Evolutionary conservation across 2,888 invertebrate genomes (phyloP).

Genomic region (Anthrax anthrax): DNA sequence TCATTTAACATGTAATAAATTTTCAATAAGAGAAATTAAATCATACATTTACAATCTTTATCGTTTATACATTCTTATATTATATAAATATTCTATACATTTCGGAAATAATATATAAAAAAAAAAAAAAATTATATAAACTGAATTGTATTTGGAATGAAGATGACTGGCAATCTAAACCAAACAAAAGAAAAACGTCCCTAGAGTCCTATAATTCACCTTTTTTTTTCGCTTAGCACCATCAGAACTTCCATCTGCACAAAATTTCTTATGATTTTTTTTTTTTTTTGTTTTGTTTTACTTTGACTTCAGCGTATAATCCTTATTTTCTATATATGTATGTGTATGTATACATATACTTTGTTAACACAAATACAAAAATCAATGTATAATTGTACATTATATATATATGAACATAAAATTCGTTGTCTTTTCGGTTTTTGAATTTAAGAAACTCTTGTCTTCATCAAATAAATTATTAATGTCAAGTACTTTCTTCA

Average conservation of each 20-base stretch:
- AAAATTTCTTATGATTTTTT: background rate
- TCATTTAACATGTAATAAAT: background rate
- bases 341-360: background rate
- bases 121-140: background rate
- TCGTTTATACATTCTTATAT: background rate
- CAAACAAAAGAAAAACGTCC: constrained; percentile 1
- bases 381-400: background rate
- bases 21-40: background rate
- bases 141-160: background rate
- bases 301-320: background rate
- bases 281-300: background rate
- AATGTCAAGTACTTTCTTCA: constrained; percentile 14
- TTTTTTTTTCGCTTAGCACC: background rate
- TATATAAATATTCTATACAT: background rate
- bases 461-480: constrained; percentile 26
- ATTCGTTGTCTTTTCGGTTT: background rate
- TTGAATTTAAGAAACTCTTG: constrained; percentile 21
- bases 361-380: background rate
- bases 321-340: background rate
- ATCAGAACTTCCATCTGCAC: no score
- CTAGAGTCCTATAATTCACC: constrained; percentile 4
- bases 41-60: background rate
- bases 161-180: background rate
- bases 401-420: background rate
- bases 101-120: background rate